A percentile compares a stretch with the other conserved stretches of the same genome.
phyloP scores from a whole-genome alignment of 1,140 invertebrate species.

The Plectrocnemia conspersa region DNA sequence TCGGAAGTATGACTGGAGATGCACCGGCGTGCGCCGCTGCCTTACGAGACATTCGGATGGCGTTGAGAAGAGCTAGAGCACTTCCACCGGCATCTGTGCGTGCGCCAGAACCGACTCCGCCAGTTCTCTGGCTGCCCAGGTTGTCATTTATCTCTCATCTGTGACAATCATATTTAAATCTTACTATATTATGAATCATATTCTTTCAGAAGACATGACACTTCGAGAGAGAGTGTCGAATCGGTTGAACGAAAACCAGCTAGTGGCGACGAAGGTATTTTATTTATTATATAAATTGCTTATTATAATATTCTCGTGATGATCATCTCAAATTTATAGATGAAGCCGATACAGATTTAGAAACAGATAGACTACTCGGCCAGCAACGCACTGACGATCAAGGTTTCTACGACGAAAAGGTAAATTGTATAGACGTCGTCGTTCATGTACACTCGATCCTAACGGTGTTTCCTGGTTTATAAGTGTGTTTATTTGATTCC shows the following conservation, averaged over 20 bases:
- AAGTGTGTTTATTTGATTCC: conserved; percentile 16
- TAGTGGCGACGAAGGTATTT: conserved; percentile 49
- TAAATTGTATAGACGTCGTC: conserved; percentile 10
- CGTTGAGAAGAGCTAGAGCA: conserved; percentile 39
- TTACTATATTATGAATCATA: conserved; percentile 5
- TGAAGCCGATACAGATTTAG: conserved; percentile 82
- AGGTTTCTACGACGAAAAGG: conserved; percentile 86
- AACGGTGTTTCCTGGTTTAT: conserved; percentile 5
- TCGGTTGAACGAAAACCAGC: conserved; percentile 47
- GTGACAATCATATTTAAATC: neutral
- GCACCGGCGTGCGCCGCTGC: conserved; percentile 55
- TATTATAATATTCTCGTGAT: neutral
- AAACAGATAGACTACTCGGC: conserved; percentile 83
- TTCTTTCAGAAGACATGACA: conserved; percentile 47
- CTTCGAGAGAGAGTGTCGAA: conserved; percentile 49
- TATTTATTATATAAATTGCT: neutral
- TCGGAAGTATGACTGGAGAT: conserved; percentile 43
- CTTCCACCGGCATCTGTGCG: conserved; percentile 20
- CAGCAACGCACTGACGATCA: conserved; percentile 86
- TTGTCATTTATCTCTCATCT: conserved; percentile 37
- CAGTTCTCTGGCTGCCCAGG: conserved; percentile 66
- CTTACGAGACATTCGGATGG: conserved; percentile 71
- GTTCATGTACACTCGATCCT: conserved; percentile 1
- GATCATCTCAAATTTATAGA: conserved; percentile 45
- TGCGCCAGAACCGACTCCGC: conserved; percentile 39